These are phyloP conservation scores for Psilanteris sp. DNA, from an alignment of 1,140 invertebrate species.

Conservation along the genomic window DNA sequence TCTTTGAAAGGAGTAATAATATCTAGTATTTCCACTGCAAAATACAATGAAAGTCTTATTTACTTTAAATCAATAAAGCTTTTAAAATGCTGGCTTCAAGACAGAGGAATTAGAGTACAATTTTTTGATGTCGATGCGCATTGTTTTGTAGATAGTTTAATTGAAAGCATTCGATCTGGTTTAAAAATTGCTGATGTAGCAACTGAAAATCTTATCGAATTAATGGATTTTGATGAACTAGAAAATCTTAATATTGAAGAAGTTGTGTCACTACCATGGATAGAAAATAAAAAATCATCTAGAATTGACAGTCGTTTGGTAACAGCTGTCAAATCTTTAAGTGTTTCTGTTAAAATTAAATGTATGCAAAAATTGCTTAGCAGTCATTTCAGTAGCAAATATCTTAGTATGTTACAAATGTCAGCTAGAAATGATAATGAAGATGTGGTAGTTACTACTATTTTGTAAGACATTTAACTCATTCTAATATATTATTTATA, in stretches of 20 bases:
- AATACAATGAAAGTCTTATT: constrained; percentile 58
- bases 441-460: constrained; percentile 63
- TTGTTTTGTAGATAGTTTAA: constrained; percentile 47
- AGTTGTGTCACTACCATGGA: constrained; percentile 67
- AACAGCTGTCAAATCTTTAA: constrained; percentile 61
- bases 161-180: constrained; percentile 29
- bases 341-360: constrained; percentile 63
- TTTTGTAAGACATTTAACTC: constrained; percentile 66
- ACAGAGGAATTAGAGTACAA: too few relatives aligned
- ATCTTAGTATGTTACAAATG: constrained; percentile 64
- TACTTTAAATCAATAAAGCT: too few relatives aligned
- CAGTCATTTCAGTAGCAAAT: constrained; percentile 29
- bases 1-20: constrained; percentile 57
- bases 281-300: constrained; percentile 18
- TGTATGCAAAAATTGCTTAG: constrained; percentile 67
- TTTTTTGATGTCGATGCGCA: constrained; percentile 65
- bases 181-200: constrained; percentile 33
- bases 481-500: constrained; percentile 1
- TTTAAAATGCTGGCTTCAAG: too few relatives aligned
- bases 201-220: constrained; percentile 67
- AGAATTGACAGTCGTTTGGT: constrained; percentile 58
- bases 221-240: constrained; percentile 67
- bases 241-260: constrained; percentile 65
- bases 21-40: constrained; percentile 37
- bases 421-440: constrained; percentile 57